phyloP scores from a whole-genome alignment of 1,140 invertebrate species.

The Batillaria attramentaria region DNA sequence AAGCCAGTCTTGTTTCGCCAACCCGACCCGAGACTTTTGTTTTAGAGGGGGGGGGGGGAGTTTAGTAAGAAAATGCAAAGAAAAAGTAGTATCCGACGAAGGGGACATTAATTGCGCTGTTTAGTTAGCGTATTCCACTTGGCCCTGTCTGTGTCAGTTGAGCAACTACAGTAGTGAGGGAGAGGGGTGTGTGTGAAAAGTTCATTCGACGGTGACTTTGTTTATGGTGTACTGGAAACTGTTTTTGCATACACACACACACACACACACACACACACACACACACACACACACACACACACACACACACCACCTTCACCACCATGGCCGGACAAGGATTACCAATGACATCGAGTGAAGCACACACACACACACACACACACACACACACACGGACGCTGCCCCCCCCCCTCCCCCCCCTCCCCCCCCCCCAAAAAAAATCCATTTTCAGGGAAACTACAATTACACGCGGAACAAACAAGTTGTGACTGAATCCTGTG shows the following conservation, averaged over 20 bases:
- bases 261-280: not conserved
- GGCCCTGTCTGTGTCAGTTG: not conserved
- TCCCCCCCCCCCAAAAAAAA: not conserved
- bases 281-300: constrained; percentile 2
- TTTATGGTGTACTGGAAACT: no score
- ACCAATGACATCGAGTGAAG: not conserved
- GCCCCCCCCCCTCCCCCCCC: not conserved
- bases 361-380: constrained; percentile 9
- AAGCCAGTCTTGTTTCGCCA: no score
- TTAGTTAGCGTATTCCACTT: no score
- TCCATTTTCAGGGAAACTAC: not conserved
- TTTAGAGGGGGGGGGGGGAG: no score
- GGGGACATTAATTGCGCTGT: no score
- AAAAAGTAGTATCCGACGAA: no score
- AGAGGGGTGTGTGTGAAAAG: not conserved
- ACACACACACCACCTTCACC: not conserved
- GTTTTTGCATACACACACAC: not conserved
- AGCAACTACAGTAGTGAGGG: no score
- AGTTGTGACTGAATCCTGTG: no score
- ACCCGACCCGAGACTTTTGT: no score
- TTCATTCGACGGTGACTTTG: not conserved
- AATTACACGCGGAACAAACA: no score
- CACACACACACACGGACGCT: not conserved
- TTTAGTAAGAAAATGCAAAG: no score
- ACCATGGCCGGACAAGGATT: not conserved